Evolutionary conservation across 2,113 vertebrate species (phyloP).

Genomic region (Zootoca vivipara): DNA sequence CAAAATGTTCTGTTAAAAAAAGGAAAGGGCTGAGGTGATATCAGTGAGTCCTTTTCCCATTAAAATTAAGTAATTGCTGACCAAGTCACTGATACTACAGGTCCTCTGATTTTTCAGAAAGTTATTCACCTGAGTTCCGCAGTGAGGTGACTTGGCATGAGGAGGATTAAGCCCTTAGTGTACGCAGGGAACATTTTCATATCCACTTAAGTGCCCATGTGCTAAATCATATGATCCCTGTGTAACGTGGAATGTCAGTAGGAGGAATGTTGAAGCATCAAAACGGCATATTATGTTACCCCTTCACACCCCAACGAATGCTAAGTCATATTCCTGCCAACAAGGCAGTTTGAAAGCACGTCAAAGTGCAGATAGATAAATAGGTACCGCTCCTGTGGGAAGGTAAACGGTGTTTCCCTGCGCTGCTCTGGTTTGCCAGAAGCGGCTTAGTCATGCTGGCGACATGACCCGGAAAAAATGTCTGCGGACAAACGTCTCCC

Average conservation of each 20-base stretch:
- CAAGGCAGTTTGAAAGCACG: too few species aligned
- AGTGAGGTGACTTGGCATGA: conserved; percentile 43
- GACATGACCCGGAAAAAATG: too few species aligned
- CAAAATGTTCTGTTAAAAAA: neutral
- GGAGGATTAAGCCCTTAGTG: conserved; percentile 24
- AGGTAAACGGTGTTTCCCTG: too few species aligned
- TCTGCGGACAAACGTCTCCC: too few species aligned
- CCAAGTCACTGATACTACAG: neutral
- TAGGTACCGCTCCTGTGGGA: too few species aligned
- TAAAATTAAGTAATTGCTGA: neutral
- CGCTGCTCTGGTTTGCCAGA: too few species aligned
- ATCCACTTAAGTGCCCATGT: rapidly evolving
- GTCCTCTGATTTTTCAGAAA: conserved; percentile 27
- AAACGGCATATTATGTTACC: neutral
- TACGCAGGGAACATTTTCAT: conserved; percentile 45
- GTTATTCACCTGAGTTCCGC: conserved; percentile 9
- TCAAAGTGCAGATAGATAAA: too few species aligned
- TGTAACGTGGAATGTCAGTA: neutral
- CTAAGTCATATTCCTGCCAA: neutral
- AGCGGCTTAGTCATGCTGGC: too few species aligned
- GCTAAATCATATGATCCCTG: neutral
- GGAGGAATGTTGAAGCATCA: neutral
- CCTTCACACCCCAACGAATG: neutral
- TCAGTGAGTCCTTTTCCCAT: neutral
- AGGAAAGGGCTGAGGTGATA: too few species aligned